These are phyloP conservation scores for Timema podura DNA, from an alignment of 2,888 invertebrate species.

Conservation along the genomic window DNA sequence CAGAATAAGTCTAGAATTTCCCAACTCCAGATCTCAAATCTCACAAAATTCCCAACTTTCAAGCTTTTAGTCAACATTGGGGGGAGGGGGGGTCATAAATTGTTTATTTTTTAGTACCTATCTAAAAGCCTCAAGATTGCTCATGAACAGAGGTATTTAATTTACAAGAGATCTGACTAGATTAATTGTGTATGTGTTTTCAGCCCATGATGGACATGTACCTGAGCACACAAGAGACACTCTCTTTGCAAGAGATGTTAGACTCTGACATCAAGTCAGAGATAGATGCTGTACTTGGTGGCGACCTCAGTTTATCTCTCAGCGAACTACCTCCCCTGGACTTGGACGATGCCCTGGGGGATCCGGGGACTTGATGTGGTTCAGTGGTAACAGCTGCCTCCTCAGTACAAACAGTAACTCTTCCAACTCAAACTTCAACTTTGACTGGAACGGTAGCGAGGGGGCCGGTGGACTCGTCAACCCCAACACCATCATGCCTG, in stretches of 20 bases:
- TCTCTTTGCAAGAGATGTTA: constrained; percentile 81
- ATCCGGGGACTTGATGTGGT: constrained; percentile 32
- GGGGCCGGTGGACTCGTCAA: constrained; percentile 80
- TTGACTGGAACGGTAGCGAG: constrained; percentile 66
- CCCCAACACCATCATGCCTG: constrained; percentile 85
- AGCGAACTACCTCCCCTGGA: constrained; percentile 60
- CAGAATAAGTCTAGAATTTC: no score
- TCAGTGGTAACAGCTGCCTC: constrained; percentile 36
- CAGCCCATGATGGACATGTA: constrained; percentile 21
- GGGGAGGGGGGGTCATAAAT: no score
- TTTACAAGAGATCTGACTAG: no score
- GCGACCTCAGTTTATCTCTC: constrained; percentile 47
- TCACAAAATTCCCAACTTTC: no score
- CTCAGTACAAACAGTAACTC: constrained; percentile 53
- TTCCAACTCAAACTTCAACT: constrained; percentile 61
- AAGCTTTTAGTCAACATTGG: no score
- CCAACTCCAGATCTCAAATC: no score
- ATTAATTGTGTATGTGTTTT: no score
- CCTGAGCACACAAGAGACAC: constrained; percentile 24
- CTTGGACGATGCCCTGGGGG: constrained; percentile 56
- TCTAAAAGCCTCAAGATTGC: no score
- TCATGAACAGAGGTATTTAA: no score
- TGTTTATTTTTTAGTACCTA: no score
- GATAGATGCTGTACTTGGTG: constrained; percentile 67
- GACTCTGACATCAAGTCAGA: constrained; percentile 86